Percentiles rank a stretch among this genome's conserved stretches.
Evolutionary conservation across 2,113 vertebrate genomes (phyloP).

Genomic region (Chamaea fasciata): DNA sequence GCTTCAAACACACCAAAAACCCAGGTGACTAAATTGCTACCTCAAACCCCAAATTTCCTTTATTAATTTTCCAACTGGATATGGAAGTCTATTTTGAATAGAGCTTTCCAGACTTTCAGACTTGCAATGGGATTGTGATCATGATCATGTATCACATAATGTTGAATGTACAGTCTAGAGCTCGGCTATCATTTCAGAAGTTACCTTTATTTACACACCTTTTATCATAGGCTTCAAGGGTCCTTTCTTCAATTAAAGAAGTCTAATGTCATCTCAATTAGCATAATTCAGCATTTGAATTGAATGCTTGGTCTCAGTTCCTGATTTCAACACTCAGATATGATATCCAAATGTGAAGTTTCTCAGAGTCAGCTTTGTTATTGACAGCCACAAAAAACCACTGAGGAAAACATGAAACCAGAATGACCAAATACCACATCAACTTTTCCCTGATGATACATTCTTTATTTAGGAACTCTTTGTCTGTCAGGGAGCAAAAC

Average conservation of each 20-base stretch:
- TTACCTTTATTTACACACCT: background rate
- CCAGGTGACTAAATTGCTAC: background rate
- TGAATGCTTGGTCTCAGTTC: background rate
- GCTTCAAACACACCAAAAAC: background rate
- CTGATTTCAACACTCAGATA: background rate
- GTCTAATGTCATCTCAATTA: background rate
- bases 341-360: background rate
- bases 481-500: background rate
- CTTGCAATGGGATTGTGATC: background rate
- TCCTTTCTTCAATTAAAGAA: background rate
- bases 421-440: background rate
- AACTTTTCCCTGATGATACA: background rate
- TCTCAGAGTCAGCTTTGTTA: background rate
- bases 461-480: background rate
- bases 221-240: background rate
- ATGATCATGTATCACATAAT: background rate
- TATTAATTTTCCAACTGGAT: background rate
- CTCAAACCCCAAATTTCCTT: background rate
- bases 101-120: background rate
- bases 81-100: background rate
- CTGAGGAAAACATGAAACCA: background rate
- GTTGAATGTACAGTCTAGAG: background rate
- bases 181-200: background rate
- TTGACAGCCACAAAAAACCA: background rate
- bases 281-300: background rate